phyloP scores from a whole-genome alignment of 2,797 vertebrate genomes.

The Pangasius mekongensis region DNA sequence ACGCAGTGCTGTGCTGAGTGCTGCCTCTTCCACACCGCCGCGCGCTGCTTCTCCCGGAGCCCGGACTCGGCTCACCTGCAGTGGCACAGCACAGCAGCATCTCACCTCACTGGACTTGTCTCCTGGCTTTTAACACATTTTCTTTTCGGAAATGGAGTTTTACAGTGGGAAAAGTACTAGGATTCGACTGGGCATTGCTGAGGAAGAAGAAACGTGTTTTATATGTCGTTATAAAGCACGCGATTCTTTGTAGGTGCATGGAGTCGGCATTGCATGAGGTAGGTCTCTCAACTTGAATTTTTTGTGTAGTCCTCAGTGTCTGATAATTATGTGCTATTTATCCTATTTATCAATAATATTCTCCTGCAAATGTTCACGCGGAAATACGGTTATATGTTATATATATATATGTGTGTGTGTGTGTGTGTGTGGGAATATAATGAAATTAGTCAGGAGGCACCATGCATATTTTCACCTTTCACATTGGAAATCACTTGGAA shows the following conservation, averaged over 20 bases:
- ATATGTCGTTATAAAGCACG: not conserved
- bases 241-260: conserved; percentile 23
- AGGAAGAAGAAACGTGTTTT: conserved; percentile 13
- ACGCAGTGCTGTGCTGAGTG: conserved; percentile 12
- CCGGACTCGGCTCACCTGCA: conserved; percentile 5
- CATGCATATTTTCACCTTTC: not conserved
- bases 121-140: not conserved
- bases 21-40: not conserved
- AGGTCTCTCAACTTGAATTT: conserved; percentile 20
- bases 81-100: not conserved
- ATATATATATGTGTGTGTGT: no score
- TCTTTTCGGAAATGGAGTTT: not conserved
- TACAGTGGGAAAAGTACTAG: not conserved
- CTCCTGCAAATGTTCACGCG: not conserved
- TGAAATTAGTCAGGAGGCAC: no score
- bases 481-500: not conserved
- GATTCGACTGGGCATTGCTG: not conserved
- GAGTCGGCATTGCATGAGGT: not conserved
- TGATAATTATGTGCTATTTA: not conserved
- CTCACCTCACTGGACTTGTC: not conserved
- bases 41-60: not conserved
- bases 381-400: no score
- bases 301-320: not conserved
- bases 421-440: no score
- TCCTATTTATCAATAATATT: no score